Percentiles rank a stretch among this genome's conserved stretches.
phyloP scores from a whole-genome alignment of 2,888 invertebrate genomes.

The Blera fallax region DNA sequence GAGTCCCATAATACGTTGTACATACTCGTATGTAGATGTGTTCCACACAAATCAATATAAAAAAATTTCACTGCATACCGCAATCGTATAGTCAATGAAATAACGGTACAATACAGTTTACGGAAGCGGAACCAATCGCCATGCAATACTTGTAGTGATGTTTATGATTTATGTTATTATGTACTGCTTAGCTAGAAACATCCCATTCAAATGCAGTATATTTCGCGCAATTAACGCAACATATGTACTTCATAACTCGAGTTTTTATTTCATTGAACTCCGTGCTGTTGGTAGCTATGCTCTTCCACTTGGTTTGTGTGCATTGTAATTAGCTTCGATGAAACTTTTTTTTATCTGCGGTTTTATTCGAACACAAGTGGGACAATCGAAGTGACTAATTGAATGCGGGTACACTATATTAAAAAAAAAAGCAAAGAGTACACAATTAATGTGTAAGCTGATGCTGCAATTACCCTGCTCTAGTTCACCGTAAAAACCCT shows the following conservation, averaged over 20 bases:
- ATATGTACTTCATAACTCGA: background rate
- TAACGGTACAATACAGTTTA: conserved; percentile 18
- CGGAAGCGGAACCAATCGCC: conserved; percentile 58
- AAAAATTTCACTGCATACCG: background rate
- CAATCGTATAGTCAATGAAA: conserved; percentile 28
- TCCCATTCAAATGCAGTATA: background rate
- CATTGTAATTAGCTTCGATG: conserved; percentile 11
- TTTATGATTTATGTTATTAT: conserved; percentile 3
- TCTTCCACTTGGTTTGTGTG: background rate
- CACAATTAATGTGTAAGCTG: conserved; percentile 29
- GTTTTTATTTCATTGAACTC: conserved; percentile 45
- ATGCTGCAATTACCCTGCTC: conserved; percentile 53
- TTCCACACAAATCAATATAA: conserved; percentile 31
- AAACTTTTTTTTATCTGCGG: conserved; percentile 28
- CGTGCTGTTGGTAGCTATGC: background rate
- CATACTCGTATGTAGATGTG: background rate
- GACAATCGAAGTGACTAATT: conserved; percentile 55
- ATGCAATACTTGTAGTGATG: conserved; percentile 21
- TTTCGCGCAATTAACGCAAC: conserved; percentile 35
- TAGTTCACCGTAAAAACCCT: conserved; percentile 29
- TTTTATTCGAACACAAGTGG: conserved; percentile 43
- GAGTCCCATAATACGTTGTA: background rate
- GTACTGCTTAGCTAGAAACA: background rate
- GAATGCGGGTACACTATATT: conserved; percentile 10
- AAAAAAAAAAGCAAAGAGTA: background rate